A percentile compares a stretch with the other conserved stretches of the same genome.
phyloP scores from a whole-genome alignment of 1,140 invertebrate genomes.

The Zaprionus lachaisei region DNA sequence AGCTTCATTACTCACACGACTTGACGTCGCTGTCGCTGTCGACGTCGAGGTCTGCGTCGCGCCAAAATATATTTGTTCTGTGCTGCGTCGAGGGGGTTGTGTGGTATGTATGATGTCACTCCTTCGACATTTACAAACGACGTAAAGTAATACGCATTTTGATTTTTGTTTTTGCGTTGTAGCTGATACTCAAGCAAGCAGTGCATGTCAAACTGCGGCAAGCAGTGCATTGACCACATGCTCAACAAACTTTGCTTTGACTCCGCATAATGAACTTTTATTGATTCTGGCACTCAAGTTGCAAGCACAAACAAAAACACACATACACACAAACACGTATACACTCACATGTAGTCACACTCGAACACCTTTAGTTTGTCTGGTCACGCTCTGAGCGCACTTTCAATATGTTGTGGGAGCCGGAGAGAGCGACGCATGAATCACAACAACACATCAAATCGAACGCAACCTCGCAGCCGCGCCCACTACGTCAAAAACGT shows the following conservation, averaged over 20 bases:
- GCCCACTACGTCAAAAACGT: conserved; percentile 46
- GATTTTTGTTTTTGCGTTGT: conserved; percentile 45
- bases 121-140: conserved; percentile 15
- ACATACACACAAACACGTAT: not conserved
- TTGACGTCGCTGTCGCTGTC: not conserved
- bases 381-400: conserved; percentile 53
- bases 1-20: conserved; percentile 71
- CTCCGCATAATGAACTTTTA: conserved; percentile 35
- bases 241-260: conserved; percentile 6
- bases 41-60: conserved; percentile 21
- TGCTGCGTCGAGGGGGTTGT: conserved; percentile 2
- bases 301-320: not conserved
- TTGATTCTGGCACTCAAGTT: conserved; percentile 52
- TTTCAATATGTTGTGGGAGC: conserved; percentile 37
- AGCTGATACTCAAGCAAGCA: conserved; percentile 18
- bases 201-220: conserved; percentile 29
- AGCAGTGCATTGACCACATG: conserved; percentile 54
- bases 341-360: conserved; percentile 3
- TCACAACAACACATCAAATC: conserved; percentile 37
- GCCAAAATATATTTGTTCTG: conserved; percentile 54
- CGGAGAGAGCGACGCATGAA: conserved; percentile 30
- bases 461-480: conserved; percentile 24
- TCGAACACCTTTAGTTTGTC: conserved; percentile 47
- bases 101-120: conserved; percentile 38
- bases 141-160: conserved; percentile 35